phyloP scores from a whole-genome alignment of 2,888 invertebrate genomes.

The Pristionchus maxplancki region DNA sequence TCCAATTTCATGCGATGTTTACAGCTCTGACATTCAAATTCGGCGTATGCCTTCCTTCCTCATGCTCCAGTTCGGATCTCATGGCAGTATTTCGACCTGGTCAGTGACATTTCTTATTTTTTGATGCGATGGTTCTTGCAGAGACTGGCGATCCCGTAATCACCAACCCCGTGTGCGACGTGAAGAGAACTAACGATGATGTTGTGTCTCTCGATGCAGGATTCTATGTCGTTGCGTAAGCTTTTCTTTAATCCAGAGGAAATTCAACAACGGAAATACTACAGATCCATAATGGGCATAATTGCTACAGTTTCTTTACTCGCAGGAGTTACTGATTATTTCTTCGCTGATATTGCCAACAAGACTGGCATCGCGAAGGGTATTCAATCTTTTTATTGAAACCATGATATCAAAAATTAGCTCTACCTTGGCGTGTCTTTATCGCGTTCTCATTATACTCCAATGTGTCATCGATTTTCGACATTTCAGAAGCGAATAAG shows the following conservation, averaged over 20 bases:
- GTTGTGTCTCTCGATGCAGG: background rate
- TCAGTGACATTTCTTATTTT: background rate
- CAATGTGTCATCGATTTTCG: conserved; percentile 36
- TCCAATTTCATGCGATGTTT: background rate
- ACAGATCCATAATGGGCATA: conserved; percentile 16
- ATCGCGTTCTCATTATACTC: conserved; percentile 38
- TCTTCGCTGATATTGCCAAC: background rate
- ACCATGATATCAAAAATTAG: background rate
- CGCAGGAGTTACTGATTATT: conserved; percentile 31
- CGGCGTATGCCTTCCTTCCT: conserved; percentile 1
- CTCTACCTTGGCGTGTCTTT: conserved; percentile 27
- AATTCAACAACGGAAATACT: no score
- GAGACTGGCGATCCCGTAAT: background rate
- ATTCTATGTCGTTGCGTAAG: conserved; percentile 20
- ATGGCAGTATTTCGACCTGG: background rate
- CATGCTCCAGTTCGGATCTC: background rate
- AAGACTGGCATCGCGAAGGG: background rate
- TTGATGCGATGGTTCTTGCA: no score
- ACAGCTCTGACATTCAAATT: background rate
- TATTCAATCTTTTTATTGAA: background rate
- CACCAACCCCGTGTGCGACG: background rate
- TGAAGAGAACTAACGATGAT: conserved; percentile 2
- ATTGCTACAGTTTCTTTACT: background rate
- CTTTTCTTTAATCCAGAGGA: background rate
- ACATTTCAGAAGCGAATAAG: background rate